A percentile compares a stretch with the other conserved stretches of the same genome.
Conservation (phyloP, 1,140 invertebrate species). For the Papilio helenus region DNA sequence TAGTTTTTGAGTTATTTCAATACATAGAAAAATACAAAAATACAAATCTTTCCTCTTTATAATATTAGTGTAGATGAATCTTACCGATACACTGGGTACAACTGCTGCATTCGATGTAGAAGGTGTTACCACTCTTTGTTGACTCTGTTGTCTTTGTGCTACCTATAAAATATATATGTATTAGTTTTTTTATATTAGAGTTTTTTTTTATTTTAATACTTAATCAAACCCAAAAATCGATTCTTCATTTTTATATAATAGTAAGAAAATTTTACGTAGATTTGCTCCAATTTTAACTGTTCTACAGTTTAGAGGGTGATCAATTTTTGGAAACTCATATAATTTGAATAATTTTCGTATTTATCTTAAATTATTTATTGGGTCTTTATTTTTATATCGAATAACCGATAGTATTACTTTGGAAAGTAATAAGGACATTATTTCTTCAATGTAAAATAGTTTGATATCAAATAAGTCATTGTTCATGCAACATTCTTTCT, state of each 20-base stretch:
- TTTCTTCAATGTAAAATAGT: background rate
- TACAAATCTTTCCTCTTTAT: too few relatives aligned
- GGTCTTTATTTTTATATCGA: background rate
- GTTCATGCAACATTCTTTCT: background rate
- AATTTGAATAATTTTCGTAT: background rate
- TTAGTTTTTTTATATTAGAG: background rate
- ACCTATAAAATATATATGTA: constrained; percentile 56
- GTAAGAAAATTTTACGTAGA: too few relatives aligned
- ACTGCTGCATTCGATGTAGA: constrained; percentile 56
- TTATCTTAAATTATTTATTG: background rate
- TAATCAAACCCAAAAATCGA: background rate
- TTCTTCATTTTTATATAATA: too few relatives aligned
- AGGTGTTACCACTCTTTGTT: constrained; percentile 63
- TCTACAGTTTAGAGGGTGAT: too few relatives aligned
- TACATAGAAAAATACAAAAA: too few relatives aligned
- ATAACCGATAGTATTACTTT: too few relatives aligned
- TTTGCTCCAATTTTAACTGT: too few relatives aligned
- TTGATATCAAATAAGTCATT: background rate
- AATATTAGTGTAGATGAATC: too few relatives aligned
- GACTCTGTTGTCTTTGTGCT: constrained; percentile 80
- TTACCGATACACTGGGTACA: constrained; percentile 57
- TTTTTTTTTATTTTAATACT: background rate
- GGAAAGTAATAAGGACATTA: too few relatives aligned
- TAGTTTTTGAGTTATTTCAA: too few relatives aligned
- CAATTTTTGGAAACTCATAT: too few relatives aligned